phyloP scores from a whole-genome alignment of 2,888 invertebrate species.

The Proisotoma minuta region DNA sequence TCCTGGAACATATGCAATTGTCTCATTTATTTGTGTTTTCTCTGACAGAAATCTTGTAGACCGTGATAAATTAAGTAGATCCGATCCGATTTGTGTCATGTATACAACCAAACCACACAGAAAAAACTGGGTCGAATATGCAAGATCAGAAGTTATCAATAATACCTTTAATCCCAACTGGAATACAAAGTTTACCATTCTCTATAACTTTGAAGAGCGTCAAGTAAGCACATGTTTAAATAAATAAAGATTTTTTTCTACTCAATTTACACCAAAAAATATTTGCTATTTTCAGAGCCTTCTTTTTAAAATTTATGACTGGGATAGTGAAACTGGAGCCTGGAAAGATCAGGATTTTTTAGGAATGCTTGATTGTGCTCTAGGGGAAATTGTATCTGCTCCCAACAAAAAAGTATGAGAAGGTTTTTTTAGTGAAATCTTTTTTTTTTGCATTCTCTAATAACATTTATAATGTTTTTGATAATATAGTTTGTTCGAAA shows the following conservation, averaged over 20 bases:
- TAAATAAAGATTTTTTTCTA: background rate
- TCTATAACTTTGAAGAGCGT: slow-evolving; percentile 55
- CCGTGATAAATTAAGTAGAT: slow-evolving; percentile 53
- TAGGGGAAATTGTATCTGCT: slow-evolving; percentile 54
- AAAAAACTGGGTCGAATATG: slow-evolving; percentile 48
- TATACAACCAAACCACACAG: slow-evolving; percentile 47
- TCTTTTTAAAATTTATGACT: slow-evolving; percentile 51
- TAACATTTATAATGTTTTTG: background rate
- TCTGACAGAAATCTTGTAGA: slow-evolving; percentile 50
- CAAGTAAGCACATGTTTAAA: slow-evolving; percentile 23
- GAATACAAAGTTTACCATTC: slow-evolving; percentile 53
- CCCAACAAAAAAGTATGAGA: slow-evolving; percentile 40
- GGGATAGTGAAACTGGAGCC: slow-evolving; percentile 43
- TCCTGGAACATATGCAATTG: too few relatives aligned
- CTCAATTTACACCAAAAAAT: background rate
- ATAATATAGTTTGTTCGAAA: slow-evolving; percentile 40
- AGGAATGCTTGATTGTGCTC: slow-evolving; percentile 53
- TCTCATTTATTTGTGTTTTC: too few relatives aligned
- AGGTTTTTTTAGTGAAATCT: background rate
- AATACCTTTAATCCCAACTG: slow-evolving; percentile 52
- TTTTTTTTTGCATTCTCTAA: background rate
- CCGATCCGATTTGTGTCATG: slow-evolving; percentile 53
- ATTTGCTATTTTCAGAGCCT: slow-evolving; percentile 48
- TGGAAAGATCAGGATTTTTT: slow-evolving; percentile 50
- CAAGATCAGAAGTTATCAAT: slow-evolving; percentile 50